Percentiles rank a stretch among this genome's conserved stretches.
Conservation (phyloP, 2,113 vertebrate species). For the Hucho hucho region DNA sequence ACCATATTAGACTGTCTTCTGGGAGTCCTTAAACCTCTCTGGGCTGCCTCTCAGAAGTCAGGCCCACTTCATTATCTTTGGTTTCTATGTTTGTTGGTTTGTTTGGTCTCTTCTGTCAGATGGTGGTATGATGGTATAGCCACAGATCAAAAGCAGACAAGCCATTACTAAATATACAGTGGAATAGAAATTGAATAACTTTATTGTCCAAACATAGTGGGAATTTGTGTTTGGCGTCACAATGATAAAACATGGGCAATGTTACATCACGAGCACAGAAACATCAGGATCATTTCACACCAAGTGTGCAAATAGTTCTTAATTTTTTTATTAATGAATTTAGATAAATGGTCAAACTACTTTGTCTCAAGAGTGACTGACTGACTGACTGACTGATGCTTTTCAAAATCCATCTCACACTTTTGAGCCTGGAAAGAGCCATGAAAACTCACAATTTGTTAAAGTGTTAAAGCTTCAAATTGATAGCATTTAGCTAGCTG, state of each 20-base stretch:
- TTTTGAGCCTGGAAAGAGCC: slow-evolving; percentile 36
- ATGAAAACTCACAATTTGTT: slow-evolving; percentile 42
- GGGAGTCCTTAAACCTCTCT: slow-evolving; percentile 18
- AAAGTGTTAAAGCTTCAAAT: slow-evolving; percentile 63
- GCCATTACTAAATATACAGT: background rate
- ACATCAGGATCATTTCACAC: background rate
- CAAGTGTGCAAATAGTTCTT: background rate
- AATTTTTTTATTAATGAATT: background rate
- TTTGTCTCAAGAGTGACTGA: slow-evolving; percentile 40
- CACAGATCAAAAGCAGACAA: background rate
- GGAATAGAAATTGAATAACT: background rate
- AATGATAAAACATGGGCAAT: background rate
- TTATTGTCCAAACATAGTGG: background rate
- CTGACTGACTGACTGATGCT: slow-evolving; percentile 5
- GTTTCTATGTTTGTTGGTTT: background rate
- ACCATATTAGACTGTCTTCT: background rate
- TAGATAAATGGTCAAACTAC: background rate
- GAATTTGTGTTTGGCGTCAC: background rate
- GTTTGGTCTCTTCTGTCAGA: background rate
- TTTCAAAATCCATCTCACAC: slow-evolving; percentile 43
- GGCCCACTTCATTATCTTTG: slow-evolving; percentile 8
- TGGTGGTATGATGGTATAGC: background rate
- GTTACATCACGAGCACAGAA: background rate
- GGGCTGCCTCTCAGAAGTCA: background rate
- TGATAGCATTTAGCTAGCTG: slow-evolving; percentile 61